Base-by-base conservation (phyloP, 2,888 invertebrate genomes). In the Andrena fulva region DNA sequence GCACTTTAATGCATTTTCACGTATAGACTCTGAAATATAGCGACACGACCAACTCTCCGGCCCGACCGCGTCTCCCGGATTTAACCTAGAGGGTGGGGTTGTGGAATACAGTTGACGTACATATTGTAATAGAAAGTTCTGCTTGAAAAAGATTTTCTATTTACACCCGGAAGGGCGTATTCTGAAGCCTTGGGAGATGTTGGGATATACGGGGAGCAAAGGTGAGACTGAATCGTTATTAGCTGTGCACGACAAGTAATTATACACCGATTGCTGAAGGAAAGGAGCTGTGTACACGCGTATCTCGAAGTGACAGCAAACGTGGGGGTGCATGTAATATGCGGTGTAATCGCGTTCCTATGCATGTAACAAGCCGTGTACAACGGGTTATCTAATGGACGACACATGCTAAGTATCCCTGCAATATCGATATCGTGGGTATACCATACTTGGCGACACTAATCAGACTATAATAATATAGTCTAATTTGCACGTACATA, bases 301-400 rank as follows among this genome's bases (percentile, higher is more conserved):
- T 71, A 59, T 59, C 33, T 63, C 62, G 48, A 12, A 12, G 63
- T 66, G 79, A 35, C 60, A 67, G 52, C 73, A 59, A 77, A 62
- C 80, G 63, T 52, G 76, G 68, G 64, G 71, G 68, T 83, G 50
- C 75, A 63, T 85, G 86, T 87, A 84, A 87, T 86, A 76, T 84
- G 60, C 76, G 86, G 59, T 84, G 84, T 87, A 87, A 87, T 86
- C 86, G 85, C 84, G 75, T 85, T 85, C 78, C 87, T 86, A 86
- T 72, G 78, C 88, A 72, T 86, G 86, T 84, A 82, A 63, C 77
- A 20, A 54, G 71, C 70, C 59, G 54, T 75, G 70, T 85, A 84
- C 72, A 56, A 67, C 68, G 86, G 88, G 84, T 84, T 81, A 81
- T 86, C 88, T 86, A 86, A 87, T 87, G 86, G 81, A 72, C 74